Base-by-base conservation (phyloP, 2,797 vertebrate genomes). In the Muscicapa striata region DNA sequence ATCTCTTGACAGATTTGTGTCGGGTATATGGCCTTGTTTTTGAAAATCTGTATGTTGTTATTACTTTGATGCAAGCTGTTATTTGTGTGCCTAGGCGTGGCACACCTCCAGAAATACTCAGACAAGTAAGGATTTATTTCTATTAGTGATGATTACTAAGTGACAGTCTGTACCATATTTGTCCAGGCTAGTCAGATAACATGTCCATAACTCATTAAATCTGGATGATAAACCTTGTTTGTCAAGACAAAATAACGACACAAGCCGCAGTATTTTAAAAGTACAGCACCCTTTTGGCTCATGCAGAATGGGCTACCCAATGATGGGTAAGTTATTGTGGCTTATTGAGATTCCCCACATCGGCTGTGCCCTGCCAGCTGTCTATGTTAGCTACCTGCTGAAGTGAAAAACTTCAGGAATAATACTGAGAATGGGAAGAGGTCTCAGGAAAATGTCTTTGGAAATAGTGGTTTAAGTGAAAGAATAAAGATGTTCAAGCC, bases 131-230 rank as follows among this genome's bases (percentile, higher is more conserved):
- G 80, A 78, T 86, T 89, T 76, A 45, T 92, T 87, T 76, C 73
- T 20, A 22, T 73, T 70, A 76, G 18, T 41, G 63, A 82, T 1
- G 8, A 80, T 84, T 82, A 73, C 43, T 79, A 43, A 62, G 63
- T 79, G 61, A 27, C 70, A 61, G 54, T n/a, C 54, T 57, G 30
- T 36, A 54, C 62, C 6, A 2, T 59, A 57, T 93, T 92, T 84
- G 57, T 63, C 78, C 64, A 63, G 68, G 45, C 15, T 83, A 69
- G 57, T 45, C 61, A 49, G 76, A 84, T 59, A 75, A 13, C 51
- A 94, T 88, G 77, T 86, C 87, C 43, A 15, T 78, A 88, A 88
- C n/a, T 76, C 77, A 89, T 67, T 63, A 82, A 86, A 38, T 89
- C 54, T 84, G 57, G 61, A 79, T 74, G 59, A 79, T 55, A 88